These are phyloP conservation scores for Ptychodera flava DNA, from an alignment of 35 echinoderm and acorn worm species.

Conservation along the genomic window DNA sequence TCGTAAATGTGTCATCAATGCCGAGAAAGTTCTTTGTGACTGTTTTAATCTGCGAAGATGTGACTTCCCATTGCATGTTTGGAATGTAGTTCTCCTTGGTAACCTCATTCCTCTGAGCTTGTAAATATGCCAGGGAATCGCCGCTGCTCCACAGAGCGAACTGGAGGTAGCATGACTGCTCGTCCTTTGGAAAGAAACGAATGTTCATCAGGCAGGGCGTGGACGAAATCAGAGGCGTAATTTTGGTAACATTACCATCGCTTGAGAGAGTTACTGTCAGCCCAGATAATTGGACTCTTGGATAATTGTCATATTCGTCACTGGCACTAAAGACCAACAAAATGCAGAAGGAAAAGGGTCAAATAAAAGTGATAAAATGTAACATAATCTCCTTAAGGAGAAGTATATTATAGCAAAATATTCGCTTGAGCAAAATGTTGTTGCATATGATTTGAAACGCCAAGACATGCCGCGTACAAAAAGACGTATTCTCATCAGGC, in stretches of 20 bases:
- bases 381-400: too few relatives aligned
- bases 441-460: too few relatives aligned
- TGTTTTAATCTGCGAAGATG: neutral
- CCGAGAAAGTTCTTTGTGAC: neutral
- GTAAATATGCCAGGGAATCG: neutral
- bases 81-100: neutral
- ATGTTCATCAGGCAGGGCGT: neutral
- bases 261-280: too few relatives aligned
- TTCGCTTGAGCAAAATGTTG: too few relatives aligned
- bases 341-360: too few relatives aligned
- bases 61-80: neutral
- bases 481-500: too few relatives aligned
- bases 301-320: too few relatives aligned
- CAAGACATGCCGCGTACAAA: too few relatives aligned
- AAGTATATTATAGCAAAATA: too few relatives aligned
- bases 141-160: neutral
- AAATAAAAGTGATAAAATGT: too few relatives aligned
- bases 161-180: neutral
- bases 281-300: too few relatives aligned
- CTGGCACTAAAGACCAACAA: too few relatives aligned
- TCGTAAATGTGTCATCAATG: neutral
- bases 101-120: neutral
- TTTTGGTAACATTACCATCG: neutral
- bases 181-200: neutral
- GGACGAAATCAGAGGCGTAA: neutral